Percentiles rank a stretch among this genome's conserved stretches.
These are phyloP conservation scores for Leucophenga varia DNA, from an alignment of 1,140 invertebrate genomes.

Conservation along the genomic window DNA sequence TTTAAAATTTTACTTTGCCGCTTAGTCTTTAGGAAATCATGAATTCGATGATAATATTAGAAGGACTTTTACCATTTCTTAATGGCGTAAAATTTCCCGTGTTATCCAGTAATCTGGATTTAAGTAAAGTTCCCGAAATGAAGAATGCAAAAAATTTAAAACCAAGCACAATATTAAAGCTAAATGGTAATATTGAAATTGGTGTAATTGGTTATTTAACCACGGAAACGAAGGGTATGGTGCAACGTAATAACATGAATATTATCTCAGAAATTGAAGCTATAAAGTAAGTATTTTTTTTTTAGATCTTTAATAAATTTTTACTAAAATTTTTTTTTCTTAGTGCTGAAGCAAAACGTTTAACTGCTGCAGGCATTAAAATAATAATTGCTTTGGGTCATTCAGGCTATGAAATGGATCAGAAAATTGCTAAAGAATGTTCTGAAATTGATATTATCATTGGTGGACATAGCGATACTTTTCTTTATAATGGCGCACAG, in stretches of 20 bases:
- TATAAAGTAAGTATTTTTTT: slow-evolving; percentile 58
- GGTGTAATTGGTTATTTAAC: slow-evolving; percentile 89
- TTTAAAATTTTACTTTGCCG: no score
- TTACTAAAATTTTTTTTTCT: neutral
- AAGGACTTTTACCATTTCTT: slow-evolving; percentile 75
- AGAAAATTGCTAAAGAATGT: slow-evolving; percentile 75
- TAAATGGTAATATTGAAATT: slow-evolving; percentile 67
- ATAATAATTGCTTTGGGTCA: slow-evolving; percentile 90
- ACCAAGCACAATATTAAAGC: slow-evolving; percentile 64
- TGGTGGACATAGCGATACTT: slow-evolving; percentile 88
- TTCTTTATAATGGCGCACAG: slow-evolving; percentile 72
- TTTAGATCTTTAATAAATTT: neutral
- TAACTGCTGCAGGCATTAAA: slow-evolving; percentile 69
- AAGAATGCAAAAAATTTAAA: slow-evolving; percentile 37
- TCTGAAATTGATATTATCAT: slow-evolving; percentile 83
- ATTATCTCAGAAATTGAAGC: slow-evolving; percentile 73
- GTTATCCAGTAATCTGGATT: slow-evolving; percentile 75
- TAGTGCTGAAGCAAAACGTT: slow-evolving; percentile 63
- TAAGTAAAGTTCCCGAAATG: slow-evolving; percentile 66
- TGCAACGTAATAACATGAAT: slow-evolving; percentile 64
- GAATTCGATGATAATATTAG: slow-evolving; percentile 85
- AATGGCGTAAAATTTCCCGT: slow-evolving; percentile 71
- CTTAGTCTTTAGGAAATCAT: slow-evolving; percentile 87
- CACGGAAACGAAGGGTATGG: slow-evolving; percentile 72
- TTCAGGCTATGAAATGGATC: slow-evolving; percentile 77